phyloP scores from a whole-genome alignment of 2,797 vertebrate genomes.

The Macroramphosus scolopax region DNA sequence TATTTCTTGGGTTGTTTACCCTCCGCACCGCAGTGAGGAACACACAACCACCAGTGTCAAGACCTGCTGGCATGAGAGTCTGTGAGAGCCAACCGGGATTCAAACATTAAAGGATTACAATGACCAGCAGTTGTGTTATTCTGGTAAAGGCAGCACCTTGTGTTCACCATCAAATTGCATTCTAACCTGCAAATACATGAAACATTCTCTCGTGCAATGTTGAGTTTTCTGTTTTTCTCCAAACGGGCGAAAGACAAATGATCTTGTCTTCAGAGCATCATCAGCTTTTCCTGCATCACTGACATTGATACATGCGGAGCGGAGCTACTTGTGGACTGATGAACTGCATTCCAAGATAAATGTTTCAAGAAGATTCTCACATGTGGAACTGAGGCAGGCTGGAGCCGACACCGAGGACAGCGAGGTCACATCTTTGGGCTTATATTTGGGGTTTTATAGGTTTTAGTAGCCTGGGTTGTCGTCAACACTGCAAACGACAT shows the following conservation, averaged over 20 bases:
- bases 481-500: no score
- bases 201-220: background rate
- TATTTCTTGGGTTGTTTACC: slow-evolving; percentile 29
- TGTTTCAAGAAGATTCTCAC: slow-evolving; percentile 12
- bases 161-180: no score
- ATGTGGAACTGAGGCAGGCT: background rate
- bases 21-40: no score
- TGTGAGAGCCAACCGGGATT: no score
- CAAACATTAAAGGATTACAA: no score
- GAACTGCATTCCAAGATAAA: slow-evolving; percentile 15
- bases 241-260: background rate
- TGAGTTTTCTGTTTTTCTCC: slow-evolving; percentile 1
- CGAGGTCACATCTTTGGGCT: slow-evolving; percentile 1
- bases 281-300: slow-evolving; percentile 2
- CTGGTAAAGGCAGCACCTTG: no score
- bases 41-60: slow-evolving; percentile 26
- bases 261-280: background rate
- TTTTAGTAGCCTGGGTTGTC: background rate
- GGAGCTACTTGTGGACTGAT: slow-evolving; percentile 2
- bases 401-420: background rate
- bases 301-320: background rate
- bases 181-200: background rate
- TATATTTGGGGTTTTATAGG: background rate
- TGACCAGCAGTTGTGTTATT: no score
- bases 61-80: no score